Percentiles rank a stretch among this genome's conserved stretches.
These are phyloP conservation scores for Nephrocerus scutellatus DNA, from an alignment of 2,888 invertebrate species.

Conservation along the genomic window DNA sequence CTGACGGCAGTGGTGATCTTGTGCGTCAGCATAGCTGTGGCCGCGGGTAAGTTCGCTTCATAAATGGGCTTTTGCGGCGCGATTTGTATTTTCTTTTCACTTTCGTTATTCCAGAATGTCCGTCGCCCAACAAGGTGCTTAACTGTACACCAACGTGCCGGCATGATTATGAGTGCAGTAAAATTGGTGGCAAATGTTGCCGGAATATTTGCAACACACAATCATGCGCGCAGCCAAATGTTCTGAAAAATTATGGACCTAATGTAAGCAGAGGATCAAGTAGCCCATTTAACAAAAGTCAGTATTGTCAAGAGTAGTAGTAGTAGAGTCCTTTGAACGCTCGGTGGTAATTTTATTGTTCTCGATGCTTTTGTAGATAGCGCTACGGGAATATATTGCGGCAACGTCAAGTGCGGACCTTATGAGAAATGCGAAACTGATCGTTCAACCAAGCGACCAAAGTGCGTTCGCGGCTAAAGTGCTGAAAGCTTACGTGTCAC, in stretches of 20 bases:
- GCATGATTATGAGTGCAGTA: constrained; percentile 59
- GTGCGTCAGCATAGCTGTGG: constrained; percentile 23
- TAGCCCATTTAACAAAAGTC: constrained; percentile 24
- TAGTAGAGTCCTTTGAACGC: not conserved
- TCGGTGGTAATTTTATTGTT: not conserved
- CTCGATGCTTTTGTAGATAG: constrained; percentile 23
- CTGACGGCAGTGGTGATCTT: constrained; percentile 23
- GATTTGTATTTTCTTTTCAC: not conserved
- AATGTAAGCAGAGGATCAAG: constrained; percentile 42
- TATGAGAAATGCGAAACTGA: constrained; percentile 64
- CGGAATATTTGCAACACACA: constrained; percentile 62
- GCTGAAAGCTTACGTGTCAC: not conserved
- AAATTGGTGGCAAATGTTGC: constrained; percentile 61
- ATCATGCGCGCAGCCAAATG: constrained; percentile 56
- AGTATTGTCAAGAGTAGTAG: not conserved
- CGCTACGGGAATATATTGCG: constrained; percentile 57
- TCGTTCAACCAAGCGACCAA: constrained; percentile 57
- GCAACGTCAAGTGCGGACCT: constrained; percentile 61
- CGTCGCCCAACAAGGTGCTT: constrained; percentile 57
- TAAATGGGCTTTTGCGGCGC: not conserved
- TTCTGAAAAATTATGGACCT: constrained; percentile 31
- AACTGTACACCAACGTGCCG: constrained; percentile 63
- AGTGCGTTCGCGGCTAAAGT: constrained; percentile 55
- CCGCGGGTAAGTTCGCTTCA: constrained; percentile 28
- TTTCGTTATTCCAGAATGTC: constrained; percentile 49